Base-by-base conservation (phyloP, 2,888 invertebrate genomes). In the Argyresthia albistria region DNA sequence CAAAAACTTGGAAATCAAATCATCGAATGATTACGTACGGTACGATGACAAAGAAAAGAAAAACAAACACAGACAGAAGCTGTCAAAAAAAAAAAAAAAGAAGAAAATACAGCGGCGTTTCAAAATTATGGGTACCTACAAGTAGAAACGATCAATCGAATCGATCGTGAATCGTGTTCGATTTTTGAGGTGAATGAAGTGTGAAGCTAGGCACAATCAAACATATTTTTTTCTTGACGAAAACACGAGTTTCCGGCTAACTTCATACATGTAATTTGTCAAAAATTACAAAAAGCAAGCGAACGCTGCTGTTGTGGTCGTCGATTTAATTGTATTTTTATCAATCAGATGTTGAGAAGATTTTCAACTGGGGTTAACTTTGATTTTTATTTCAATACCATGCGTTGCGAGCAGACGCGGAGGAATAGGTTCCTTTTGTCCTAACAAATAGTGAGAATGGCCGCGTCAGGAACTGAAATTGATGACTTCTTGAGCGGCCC, bases 401-500 rank as follows among this genome's bases (percentile, higher is more conserved):
- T 86, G 86, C 64, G 69, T 69, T 64, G 64, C 62, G 65, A 63
- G 60, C 68, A 70, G 58, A 62, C 67, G 58, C 71, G 68, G 59
- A 73, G 72, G 61, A 74, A 64, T 66, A 72, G 69, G 66, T 67
- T 73, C 63, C 70, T 66, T 69, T 73, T 67, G 69, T 74, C 78
- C 61, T 81, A 84, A 80, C 77, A 65, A 62, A 69, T 67, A 70
- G 65, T 68, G 70, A 89, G 75, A 73, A 90, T 89, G 89, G 88
- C 89, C 64, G 90, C 91, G 65, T 88, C 92, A 72, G 89, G 91
- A 67, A 88, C 90, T 66, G 94, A 94, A 86, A 92, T 95, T 66
- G 94, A 95, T 73, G 94, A 95, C 73, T 93, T 95, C 80, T 90
- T 95, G 76, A 90, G 91, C 73, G 95, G 95, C 69, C 94, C 95